Conservation (phyloP, 2,888 invertebrate genomes). For the Lottia gigantea region DNA sequence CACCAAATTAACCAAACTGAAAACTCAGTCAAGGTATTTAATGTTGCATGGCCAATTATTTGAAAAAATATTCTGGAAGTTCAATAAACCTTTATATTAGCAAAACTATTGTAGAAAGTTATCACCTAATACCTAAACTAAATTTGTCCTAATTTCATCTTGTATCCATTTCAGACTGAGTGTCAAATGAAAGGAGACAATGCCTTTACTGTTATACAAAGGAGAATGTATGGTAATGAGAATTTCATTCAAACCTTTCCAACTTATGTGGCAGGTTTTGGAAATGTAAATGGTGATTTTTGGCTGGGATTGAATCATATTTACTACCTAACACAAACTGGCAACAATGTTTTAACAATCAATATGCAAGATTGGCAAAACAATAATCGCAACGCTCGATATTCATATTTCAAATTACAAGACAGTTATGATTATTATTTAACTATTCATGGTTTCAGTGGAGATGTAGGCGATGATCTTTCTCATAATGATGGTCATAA, state of each 20-base stretch:
- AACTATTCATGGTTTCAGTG: slow-evolving; percentile 33
- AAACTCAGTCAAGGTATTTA: slow-evolving; percentile 34
- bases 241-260: slow-evolving; percentile 34
- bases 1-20: slow-evolving; percentile 20
- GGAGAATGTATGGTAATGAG: slow-evolving; percentile 29
- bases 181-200: slow-evolving; percentile 31
- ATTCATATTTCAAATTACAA: slow-evolving; percentile 40
- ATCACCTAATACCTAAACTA: too few relatives aligned
- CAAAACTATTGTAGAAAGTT: too few relatives aligned
- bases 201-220: slow-evolving; percentile 39
- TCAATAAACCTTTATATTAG: too few relatives aligned
- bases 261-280: slow-evolving; percentile 44
- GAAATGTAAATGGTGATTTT: slow-evolving; percentile 35
- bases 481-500: slow-evolving; percentile 42
- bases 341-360: slow-evolving; percentile 45
- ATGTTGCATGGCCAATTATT: too few relatives aligned
- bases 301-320: slow-evolving; percentile 50
- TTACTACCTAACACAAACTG: slow-evolving; percentile 42
- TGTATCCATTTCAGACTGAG: slow-evolving; percentile 16
- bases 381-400: slow-evolving; percentile 31
- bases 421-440: slow-evolving; percentile 33
- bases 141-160: too few relatives aligned
- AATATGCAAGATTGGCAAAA: slow-evolving; percentile 48
- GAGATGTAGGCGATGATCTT: slow-evolving; percentile 47
- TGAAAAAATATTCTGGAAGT: too few relatives aligned